Conservation (phyloP, 2,797 vertebrate genomes). For the Tragopan temminckii region DNA sequence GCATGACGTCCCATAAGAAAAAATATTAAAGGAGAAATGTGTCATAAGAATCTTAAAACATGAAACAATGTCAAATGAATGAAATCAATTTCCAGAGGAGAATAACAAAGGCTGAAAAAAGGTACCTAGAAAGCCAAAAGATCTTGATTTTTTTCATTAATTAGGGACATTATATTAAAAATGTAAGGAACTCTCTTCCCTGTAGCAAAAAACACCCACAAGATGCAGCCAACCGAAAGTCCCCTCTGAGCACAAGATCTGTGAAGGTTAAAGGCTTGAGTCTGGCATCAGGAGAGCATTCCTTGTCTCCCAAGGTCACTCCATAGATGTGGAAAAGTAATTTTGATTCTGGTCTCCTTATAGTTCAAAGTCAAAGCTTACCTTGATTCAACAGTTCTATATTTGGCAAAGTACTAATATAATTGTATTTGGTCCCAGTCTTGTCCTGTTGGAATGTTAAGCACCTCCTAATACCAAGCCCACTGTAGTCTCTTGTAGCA, state of each 20-base stretch:
- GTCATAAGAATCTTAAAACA: background rate
- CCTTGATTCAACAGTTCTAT: constrained; percentile 36
- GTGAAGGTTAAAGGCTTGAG: constrained; percentile 50
- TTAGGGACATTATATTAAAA: constrained; percentile 40
- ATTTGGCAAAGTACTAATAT: constrained; percentile 48
- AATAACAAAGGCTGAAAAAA: constrained; percentile 16
- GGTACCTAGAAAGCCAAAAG: background rate
- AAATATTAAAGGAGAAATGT: background rate
- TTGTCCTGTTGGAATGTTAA: constrained; percentile 39
- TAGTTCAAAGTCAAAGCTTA: constrained; percentile 32
- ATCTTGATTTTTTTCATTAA: background rate
- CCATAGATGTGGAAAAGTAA: background rate
- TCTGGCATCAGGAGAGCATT: background rate
- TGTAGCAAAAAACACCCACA: background rate
- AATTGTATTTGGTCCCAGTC: constrained; percentile 38
- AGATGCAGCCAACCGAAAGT: background rate
- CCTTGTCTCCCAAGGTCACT: constrained; percentile 31
- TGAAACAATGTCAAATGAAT: constrained; percentile 8
- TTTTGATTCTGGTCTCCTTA: constrained; percentile 46
- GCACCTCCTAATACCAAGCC: background rate
- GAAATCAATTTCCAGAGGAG: background rate
- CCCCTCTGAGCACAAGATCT: background rate
- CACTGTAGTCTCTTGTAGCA: background rate
- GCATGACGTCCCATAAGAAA: background rate
- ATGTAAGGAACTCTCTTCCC: constrained; percentile 20